Evolutionary conservation across 2,113 vertebrate species (phyloP).

Genomic region (Podocnemis expansa): DNA sequence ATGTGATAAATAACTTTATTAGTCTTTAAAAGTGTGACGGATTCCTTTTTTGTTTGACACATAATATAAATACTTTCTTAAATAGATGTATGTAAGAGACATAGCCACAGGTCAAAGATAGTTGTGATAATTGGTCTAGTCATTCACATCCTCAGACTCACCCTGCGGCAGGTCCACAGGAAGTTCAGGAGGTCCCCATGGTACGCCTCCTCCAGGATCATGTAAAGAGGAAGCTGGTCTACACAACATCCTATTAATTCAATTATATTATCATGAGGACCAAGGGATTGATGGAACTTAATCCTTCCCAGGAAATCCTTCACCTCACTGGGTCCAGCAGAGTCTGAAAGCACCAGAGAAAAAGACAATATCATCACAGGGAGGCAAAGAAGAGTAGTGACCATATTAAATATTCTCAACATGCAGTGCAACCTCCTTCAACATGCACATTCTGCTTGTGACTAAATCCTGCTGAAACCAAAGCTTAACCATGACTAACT

Average conservation of each 20-base stretch:
- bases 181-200: slow-evolving; percentile 78
- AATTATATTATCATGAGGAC: slow-evolving; percentile 73
- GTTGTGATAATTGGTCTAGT: background rate
- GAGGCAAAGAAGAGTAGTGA: background rate
- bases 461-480: background rate
- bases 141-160: slow-evolving; percentile 44
- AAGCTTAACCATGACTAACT: background rate
- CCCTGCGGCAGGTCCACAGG: slow-evolving; percentile 80
- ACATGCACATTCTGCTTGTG: background rate
- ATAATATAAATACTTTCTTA: background rate
- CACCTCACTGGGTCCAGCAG: slow-evolving; percentile 44
- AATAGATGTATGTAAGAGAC: background rate
- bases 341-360: slow-evolving; percentile 55
- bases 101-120: background rate
- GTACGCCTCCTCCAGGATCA: slow-evolving; percentile 74
- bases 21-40: too few relatives aligned
- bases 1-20: too few relatives aligned
- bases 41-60: background rate
- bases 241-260: slow-evolving; percentile 79
- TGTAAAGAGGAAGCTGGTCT: slow-evolving; percentile 71
- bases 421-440: background rate
- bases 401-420: background rate
- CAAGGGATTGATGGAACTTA: slow-evolving; percentile 74
- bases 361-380: background rate
- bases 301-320: slow-evolving; percentile 77